Evolutionary conservation across 2,113 vertebrate genomes (phyloP).

Genomic region (Chionodraco myersi): DNA sequence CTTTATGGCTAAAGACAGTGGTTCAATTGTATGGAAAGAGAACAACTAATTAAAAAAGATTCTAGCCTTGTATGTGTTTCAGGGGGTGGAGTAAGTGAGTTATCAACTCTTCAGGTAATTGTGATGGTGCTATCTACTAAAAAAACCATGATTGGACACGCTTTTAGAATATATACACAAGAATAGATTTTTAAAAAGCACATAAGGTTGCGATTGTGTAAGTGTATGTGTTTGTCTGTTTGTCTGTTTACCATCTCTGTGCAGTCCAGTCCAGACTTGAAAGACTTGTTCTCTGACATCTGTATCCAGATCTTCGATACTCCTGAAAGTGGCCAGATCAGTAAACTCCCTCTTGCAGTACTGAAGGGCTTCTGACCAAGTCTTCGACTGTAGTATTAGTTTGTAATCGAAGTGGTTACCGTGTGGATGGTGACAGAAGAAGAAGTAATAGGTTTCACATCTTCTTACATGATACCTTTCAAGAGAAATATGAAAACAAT

Average conservation of each 20-base stretch:
- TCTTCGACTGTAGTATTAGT: conserved; percentile 1
- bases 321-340: background rate
- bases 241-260: conserved; percentile 30
- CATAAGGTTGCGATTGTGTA: background rate
- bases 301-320: fast-evolving
- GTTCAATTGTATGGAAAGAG: background rate
- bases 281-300: fast-evolving
- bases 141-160: background rate
- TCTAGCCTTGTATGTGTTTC: background rate
- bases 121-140: background rate
- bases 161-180: background rate
- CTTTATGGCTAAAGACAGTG: background rate
- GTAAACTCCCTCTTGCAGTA: fast-evolving
- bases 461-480: fast-evolving
- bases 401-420: fast-evolving
- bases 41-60: background rate
- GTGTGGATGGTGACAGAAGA: fast-evolving
- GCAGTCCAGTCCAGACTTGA: conserved; percentile 53
- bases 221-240: too few relatives aligned
- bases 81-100: background rate
- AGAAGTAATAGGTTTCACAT: background rate
- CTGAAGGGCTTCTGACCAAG: background rate
- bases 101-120: too few relatives aligned
- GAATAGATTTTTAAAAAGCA: background rate
- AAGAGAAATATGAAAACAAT: conserved; percentile 4